Evolutionary conservation across 2,113 vertebrate genomes (phyloP).

Genomic region (Phaethornis superciliosus): DNA sequence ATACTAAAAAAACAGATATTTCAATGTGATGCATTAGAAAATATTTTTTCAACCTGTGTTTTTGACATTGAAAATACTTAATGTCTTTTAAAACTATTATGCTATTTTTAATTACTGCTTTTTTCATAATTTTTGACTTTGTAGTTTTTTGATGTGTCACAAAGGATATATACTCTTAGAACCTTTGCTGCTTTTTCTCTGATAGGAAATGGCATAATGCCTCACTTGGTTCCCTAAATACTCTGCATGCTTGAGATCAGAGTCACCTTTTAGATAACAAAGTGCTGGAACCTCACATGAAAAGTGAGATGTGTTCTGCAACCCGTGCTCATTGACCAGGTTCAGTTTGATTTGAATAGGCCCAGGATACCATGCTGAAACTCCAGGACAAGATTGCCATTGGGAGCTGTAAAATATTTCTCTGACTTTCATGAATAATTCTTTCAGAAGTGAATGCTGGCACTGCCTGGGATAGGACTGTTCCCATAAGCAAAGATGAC

Average conservation of each 20-base stretch:
- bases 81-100: background rate
- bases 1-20: background rate
- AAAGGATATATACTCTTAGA: background rate
- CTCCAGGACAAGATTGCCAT: background rate
- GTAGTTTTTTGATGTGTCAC: constrained; percentile 12
- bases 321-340: background rate
- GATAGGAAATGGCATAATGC: background rate
- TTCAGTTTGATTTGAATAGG: background rate
- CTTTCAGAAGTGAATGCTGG: constrained; percentile 1
- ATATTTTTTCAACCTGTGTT: background rate
- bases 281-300: background rate
- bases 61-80: background rate
- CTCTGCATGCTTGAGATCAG: background rate
- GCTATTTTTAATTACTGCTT: constrained; percentile 12
- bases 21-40: background rate
- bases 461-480: background rate
- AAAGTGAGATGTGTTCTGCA: background rate
- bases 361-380: background rate
- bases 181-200: background rate
- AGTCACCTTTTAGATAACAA: background rate
- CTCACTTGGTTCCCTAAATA: background rate
- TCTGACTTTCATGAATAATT: background rate
- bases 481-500: background rate
- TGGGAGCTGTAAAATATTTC: background rate
- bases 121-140: background rate